Evolutionary conservation across 2,797 vertebrate genomes (phyloP).

Genomic region (Poeciliopsis gracilis): DNA sequence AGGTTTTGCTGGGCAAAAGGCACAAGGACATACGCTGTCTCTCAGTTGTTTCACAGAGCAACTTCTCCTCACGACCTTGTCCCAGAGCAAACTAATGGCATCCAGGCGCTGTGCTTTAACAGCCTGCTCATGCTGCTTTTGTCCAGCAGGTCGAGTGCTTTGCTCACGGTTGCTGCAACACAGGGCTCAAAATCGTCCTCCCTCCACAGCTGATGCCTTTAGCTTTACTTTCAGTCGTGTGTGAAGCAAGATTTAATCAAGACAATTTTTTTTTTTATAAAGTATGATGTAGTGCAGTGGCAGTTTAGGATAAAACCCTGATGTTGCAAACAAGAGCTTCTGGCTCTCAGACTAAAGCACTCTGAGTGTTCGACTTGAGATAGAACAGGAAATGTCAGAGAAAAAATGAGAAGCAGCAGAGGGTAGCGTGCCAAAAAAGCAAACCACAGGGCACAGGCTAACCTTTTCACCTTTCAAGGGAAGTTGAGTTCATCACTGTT

Average conservation of each 20-base stretch:
- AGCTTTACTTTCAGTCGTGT: constrained; percentile 45
- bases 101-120: background rate
- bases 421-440: constrained; percentile 64
- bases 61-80: background rate
- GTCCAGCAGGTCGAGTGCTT: constrained; percentile 60
- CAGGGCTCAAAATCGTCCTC: constrained; percentile 13
- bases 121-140: constrained; percentile 1
- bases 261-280: constrained; percentile 18
- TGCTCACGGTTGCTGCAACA: constrained; percentile 10
- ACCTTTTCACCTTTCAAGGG: constrained; percentile 80
- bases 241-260: background rate
- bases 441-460: constrained; percentile 76
- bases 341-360: constrained; percentile 19
- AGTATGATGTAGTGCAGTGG: background rate
- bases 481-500: constrained; percentile 50
- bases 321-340: constrained; percentile 3
- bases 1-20: background rate
- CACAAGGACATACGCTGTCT: background rate
- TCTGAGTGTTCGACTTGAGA: constrained; percentile 33
- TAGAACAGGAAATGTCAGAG: constrained; percentile 77
- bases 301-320: background rate
- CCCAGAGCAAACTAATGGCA: background rate
- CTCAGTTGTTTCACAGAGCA: background rate
- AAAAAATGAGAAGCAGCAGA: constrained; percentile 71
- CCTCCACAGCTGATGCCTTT: constrained; percentile 15